Base-by-base conservation (phyloP, 2,888 invertebrate genomes). In the Andrena praecox region DNA sequence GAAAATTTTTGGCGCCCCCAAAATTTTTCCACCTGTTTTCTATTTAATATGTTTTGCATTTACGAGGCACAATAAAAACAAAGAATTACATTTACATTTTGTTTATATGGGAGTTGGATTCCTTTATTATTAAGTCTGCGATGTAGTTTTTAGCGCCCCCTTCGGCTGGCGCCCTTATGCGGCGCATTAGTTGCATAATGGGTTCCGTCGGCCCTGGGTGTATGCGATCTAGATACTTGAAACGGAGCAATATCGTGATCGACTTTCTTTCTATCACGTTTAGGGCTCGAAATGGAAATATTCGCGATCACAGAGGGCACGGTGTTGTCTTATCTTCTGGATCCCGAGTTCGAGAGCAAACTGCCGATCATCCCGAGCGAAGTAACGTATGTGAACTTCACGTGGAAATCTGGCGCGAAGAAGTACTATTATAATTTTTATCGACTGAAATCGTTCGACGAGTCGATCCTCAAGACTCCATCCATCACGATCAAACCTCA, bases 321-420 rank as follows among this genome's bases (percentile, higher is more conserved):
- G 92, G 98, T 99, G 64, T 95, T 97, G 27, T 97, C 97, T 7
- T 98, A 98, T 94, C 96, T 99, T 74, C 94, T 97, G 88, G 98
- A 98, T 92, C 98, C 98, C 1, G 97, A 98, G 93, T 97, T 99
- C 92, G 98, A 98, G 90, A 97, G 97, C 92, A 97, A 98, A 93
- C 95, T 99, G 87, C 98, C 98, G 62, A 96, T 97, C 77, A 98
- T 99, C 92, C 99, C 99, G 1, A 97, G 98, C 5, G 98, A 99
- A 95, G 98, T 99, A 31, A 97, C 97, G 82, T 97, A 96, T 93
- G 98, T 98, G 1, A 98, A 98, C 94, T 98, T 98, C 93, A 98
- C 98, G 62, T 98, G 98, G 98, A 96, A 97, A 91, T 97, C 98
- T 0, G 97, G 97, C 24, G 95, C 95, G 86, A 97, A 97, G 93